Conservation (phyloP, 2,888 invertebrate genomes). For the Ditylenchus weischeri region DNA sequence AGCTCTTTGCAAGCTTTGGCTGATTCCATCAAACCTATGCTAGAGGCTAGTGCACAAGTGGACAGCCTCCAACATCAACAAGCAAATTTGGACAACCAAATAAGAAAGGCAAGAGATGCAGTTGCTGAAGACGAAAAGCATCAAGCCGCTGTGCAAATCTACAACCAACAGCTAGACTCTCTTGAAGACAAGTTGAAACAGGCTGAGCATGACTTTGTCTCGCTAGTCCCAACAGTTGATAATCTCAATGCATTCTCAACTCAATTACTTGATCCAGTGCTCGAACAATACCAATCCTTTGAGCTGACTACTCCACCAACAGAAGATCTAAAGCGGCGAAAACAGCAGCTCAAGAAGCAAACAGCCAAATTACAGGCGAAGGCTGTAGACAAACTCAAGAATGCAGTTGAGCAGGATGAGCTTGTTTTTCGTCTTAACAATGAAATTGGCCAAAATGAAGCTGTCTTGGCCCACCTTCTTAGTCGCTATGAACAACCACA, state of each 20-base stretch:
- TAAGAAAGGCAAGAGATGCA: no score
- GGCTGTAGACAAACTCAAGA: not conserved
- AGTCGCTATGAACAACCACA: constrained; percentile 3
- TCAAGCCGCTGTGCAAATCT: no score
- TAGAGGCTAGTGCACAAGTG: not conserved
- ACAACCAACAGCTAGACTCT: no score
- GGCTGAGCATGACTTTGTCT: no score
- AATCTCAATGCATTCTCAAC: no score
- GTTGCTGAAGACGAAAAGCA: not conserved
- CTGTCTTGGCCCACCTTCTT: not conserved
- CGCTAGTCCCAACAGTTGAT: no score
- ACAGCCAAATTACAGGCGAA: not conserved
- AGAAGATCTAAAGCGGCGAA: not conserved
- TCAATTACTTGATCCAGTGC: no score
- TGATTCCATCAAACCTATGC: constrained; percentile 3
- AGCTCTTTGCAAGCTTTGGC: not conserved
- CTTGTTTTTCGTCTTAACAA: not conserved
- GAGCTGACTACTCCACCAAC: constrained; percentile 4
- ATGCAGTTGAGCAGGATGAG: not conserved
- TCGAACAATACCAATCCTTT: no score
- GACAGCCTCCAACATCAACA: no score
- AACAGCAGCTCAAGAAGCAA: not conserved
- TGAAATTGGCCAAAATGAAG: not conserved
- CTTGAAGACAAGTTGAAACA: no score
- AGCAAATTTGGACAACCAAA: no score